Percentiles rank a stretch among this genome's conserved stretches.
Evolutionary conservation across 2,113 vertebrate species (phyloP).

Genomic region (Myrmophylax atrothorax): DNA sequence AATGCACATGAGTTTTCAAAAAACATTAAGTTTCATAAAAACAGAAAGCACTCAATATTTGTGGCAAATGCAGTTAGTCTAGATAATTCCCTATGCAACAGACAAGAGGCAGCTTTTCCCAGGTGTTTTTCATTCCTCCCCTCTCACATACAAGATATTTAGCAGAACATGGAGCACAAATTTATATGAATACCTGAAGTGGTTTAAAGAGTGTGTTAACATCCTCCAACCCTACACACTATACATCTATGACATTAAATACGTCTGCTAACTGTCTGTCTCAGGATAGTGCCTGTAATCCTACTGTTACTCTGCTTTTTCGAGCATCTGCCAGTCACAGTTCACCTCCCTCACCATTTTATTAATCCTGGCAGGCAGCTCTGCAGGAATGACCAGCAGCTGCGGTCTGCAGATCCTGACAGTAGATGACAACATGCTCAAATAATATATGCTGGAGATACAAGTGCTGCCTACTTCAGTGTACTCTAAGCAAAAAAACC

Average conservation of each 20-base stretch:
- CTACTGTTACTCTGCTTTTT: not conserved
- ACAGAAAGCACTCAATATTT: not conserved
- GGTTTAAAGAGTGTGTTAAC: not conserved
- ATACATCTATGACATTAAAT: not conserved
- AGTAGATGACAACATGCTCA: not conserved
- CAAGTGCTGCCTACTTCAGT: not conserved
- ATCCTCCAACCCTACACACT: not conserved
- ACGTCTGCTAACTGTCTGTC: not conserved
- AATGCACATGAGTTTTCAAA: not conserved
- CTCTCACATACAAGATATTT: not conserved
- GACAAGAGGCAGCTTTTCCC: not conserved
- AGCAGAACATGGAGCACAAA: not conserved
- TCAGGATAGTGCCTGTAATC: rapidly evolving
- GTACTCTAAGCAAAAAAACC: not conserved
- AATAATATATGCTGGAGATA: not conserved
- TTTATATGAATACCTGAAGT: not conserved
- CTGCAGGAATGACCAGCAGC: not conserved
- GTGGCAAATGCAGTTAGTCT: not conserved
- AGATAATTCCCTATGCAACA: not conserved
- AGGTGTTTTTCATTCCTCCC: not conserved
- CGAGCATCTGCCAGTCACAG: not conserved
- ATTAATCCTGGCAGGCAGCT: not conserved
- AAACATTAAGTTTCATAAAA: not conserved
- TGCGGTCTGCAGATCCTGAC: not conserved
- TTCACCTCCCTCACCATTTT: not conserved